Base-by-base conservation (phyloP, 35 echinoderm and acorn worm species). In the Lytechinus variegatus region DNA sequence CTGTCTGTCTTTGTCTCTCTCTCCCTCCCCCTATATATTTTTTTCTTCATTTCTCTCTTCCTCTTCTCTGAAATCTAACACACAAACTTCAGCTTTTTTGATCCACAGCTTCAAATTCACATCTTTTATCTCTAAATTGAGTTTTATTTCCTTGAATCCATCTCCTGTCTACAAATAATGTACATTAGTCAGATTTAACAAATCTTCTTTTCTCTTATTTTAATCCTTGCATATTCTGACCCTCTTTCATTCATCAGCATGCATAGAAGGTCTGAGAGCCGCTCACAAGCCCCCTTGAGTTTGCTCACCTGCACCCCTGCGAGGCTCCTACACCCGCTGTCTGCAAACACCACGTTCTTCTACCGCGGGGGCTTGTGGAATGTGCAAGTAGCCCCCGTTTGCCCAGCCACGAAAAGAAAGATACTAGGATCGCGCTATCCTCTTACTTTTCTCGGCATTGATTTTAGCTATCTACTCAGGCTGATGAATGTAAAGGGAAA, bases 221-320 rank as follows among this genome's bases (percentile, higher is more conserved):
- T n/a, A 79, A 79, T 8, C 4, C 66, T 79, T 24, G 16, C 14
- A 79, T 79, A 16, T 79, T 79, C 66, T 24, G 19, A 79, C 88
- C 52, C 88, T 28, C 88, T 90, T 21, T 90, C 88, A 52, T 54
- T 90, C 88, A 54, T 90, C 88, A 54, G 88, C 88, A 90, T 90
- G 88, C 88, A 90, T 90, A 4, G 10, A 90, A 44, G 28, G 66
- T 79, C 66, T 79, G 66, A 79, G 66, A 79, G 66, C 66, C 66
- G 66, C 16, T 79, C 66, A 24, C 66, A 24, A 79, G n/a, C 66
- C 66, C 66, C 66, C 66, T 79, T 19, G 52, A 90, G 88, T 90
- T 90, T 90, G 88, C 52, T 52, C 88, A 90, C 88, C 88, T 90
- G 88, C 52, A 13, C 29, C 88, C 88, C 88, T 90, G 29, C 28